phyloP scores from a whole-genome alignment of 2,113 vertebrate genomes.

The Synodontis membranacea region DNA sequence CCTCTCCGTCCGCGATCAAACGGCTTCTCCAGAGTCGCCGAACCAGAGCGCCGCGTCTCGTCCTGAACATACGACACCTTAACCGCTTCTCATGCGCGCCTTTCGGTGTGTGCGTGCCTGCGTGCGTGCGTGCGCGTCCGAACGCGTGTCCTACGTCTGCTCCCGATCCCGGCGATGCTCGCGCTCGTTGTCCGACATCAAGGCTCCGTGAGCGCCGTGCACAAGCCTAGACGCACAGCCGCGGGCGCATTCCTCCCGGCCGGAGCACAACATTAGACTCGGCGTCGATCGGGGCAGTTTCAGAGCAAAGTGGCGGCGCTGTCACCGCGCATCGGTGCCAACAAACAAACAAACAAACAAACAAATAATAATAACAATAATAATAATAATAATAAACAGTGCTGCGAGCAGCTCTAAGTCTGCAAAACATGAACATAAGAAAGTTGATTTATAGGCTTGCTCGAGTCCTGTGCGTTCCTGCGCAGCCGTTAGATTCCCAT shows the following conservation, averaged over 20 bases:
- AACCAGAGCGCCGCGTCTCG: slow-evolving; percentile 93
- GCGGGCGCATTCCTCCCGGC: slow-evolving; percentile 61
- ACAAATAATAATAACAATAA: neutral
- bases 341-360: neutral
- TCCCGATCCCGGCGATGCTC: slow-evolving; percentile 69
- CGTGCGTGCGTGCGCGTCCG: neutral
- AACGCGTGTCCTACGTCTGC: slow-evolving; percentile 55
- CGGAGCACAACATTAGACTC: slow-evolving; percentile 69
- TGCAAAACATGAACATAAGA: slow-evolving; percentile 19
- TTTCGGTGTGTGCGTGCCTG: slow-evolving; percentile 39
- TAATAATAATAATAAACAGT: neutral
- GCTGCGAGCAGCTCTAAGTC: slow-evolving; percentile 24
- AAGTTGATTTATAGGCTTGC: slow-evolving; percentile 38
- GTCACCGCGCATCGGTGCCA: slow-evolving; percentile 28
- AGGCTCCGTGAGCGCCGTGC: slow-evolving; percentile 66
- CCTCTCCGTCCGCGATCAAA: slow-evolving; percentile 80
- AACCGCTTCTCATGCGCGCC: slow-evolving; percentile 68
- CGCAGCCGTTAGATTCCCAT: slow-evolving; percentile 18
- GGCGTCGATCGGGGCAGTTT: slow-evolving; percentile 56
- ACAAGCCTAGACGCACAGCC: slow-evolving; percentile 65
- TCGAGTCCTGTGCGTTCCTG: slow-evolving; percentile 18
- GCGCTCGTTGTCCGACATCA: slow-evolving; percentile 63
- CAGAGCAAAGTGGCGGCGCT: slow-evolving; percentile 55
- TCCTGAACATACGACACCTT: slow-evolving; percentile 94
- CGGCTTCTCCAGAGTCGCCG: slow-evolving; percentile 98